phyloP scores from a whole-genome alignment of 2,797 vertebrate species.

The Diplodus sargus region DNA sequence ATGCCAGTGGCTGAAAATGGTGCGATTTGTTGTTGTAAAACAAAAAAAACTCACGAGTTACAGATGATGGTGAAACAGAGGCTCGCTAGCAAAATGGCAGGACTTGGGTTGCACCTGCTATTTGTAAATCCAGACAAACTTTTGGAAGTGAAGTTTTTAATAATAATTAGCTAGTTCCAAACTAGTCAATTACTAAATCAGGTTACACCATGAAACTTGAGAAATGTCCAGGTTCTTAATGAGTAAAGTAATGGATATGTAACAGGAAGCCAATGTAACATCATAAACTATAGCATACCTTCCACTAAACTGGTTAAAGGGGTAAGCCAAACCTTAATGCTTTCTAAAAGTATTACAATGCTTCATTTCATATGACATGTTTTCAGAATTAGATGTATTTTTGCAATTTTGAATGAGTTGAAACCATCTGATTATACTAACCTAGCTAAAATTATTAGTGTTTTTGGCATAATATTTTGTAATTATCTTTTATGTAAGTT shows the following conservation, averaged over 20 bases:
- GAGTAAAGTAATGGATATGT: not conserved
- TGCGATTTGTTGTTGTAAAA: not conserved
- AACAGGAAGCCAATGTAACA: not conserved
- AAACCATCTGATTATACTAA: not conserved
- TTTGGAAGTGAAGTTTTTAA: not conserved
- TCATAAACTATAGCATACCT: not conserved
- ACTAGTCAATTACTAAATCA: not conserved
- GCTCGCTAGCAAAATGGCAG: not conserved
- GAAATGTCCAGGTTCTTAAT: not conserved
- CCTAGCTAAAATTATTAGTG: not conserved
- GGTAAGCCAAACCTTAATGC: not conserved
- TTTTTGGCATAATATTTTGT: not conserved
- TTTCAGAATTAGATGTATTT: not conserved
- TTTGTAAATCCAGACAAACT: not conserved
- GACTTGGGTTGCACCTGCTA: not conserved
- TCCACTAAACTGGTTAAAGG: not conserved
- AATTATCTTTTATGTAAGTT: not conserved
- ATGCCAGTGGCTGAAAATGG: not conserved
- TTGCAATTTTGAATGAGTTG: not conserved
- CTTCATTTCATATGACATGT: not conserved
- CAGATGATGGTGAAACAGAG: slow-evolving; percentile 6
- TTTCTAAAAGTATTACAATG: not conserved
- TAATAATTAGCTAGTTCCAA: not conserved
- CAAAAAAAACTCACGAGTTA: not conserved
- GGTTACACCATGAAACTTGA: not conserved